Evolutionary conservation across 2,888 invertebrate species (phyloP), one percentile per base, ranked within the genome.

Genomic region (Ecliptopera silaceata): DNA sequence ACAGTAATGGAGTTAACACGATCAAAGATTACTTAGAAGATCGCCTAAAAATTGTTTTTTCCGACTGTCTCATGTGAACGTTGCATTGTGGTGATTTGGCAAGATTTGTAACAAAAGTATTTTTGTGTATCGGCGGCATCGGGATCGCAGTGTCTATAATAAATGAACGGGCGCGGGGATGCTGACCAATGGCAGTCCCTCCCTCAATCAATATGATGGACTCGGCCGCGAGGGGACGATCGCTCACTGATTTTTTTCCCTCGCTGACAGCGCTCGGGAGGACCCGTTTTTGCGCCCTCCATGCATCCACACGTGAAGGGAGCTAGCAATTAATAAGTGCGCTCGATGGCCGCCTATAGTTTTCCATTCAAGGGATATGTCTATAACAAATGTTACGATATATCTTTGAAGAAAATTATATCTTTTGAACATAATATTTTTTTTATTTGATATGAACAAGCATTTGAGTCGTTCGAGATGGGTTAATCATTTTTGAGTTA

Each of bases 131-230:
- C 64, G 69, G 63, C 53, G 68, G 64, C 64, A 63, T 74, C 82
- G 85, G 88, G 86, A 87, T 88, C 89, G 79, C 84, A 77, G 80
- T 88, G 91, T 92, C 90, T 92, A 92, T 92, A 92, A 92, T 92
- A 92, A 92, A 92, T 92, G 92, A 92, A 90, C 84, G 86, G 85
- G 84, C 84, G 86, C 84, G 86, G 88, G 87, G 86, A 85, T 80
- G 88, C 87, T 90, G 91, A 89, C 90, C 91, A 89, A 86, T 87
- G 88, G 88, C 84, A 82, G 88, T 86, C 87, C 91, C 90, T 88
- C 91, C 92, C 91, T 91, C 92, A 92, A 92, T 92, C 92, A 92
- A 92, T 92, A 92, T 92, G 92, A 92, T 91, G 91, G 91, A 92
- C 91, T 91, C 87, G 80, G 81, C 74, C 88, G 88, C 90, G 90